phyloP scores from a whole-genome alignment of 2,888 invertebrate genomes.

The Pecten maximus region DNA sequence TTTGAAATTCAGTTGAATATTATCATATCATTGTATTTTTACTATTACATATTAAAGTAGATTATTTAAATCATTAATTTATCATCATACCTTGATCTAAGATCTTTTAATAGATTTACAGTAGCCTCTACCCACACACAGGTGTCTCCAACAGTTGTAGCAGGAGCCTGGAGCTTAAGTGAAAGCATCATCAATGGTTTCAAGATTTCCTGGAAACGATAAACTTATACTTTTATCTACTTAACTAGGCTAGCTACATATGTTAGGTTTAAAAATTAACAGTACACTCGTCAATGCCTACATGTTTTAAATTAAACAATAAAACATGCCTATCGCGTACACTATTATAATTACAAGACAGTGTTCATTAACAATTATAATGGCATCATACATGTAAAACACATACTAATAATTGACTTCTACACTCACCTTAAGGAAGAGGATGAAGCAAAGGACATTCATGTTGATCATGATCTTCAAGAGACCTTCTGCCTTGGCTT shows the following conservation, averaged over 20 bases:
- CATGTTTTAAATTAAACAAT: neutral
- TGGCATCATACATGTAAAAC: too few species aligned
- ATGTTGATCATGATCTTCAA: slow-evolving; percentile 50
- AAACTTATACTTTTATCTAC: neutral
- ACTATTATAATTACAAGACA: too few species aligned
- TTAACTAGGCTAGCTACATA: neutral
- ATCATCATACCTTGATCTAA: neutral
- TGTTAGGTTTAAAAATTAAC: neutral
- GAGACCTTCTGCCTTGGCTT: slow-evolving; percentile 56
- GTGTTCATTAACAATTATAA: neutral
- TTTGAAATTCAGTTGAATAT: neutral
- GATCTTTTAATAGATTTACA: neutral
- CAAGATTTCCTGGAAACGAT: slow-evolving; percentile 36
- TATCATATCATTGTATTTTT: too few species aligned
- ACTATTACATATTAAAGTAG: neutral
- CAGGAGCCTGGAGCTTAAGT: neutral
- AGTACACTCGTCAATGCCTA: neutral
- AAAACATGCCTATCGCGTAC: neutral
- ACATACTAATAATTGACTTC: neutral
- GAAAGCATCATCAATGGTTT: slow-evolving; percentile 26
- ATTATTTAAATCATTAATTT: neutral
- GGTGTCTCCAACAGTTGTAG: slow-evolving; percentile 20
- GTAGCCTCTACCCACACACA: neutral
- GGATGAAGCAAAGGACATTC: slow-evolving; percentile 53
- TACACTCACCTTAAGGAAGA: slow-evolving; percentile 56